Conservation (phyloP, 2,113 vertebrate genomes). For the Deroptyus accipitrinus region DNA sequence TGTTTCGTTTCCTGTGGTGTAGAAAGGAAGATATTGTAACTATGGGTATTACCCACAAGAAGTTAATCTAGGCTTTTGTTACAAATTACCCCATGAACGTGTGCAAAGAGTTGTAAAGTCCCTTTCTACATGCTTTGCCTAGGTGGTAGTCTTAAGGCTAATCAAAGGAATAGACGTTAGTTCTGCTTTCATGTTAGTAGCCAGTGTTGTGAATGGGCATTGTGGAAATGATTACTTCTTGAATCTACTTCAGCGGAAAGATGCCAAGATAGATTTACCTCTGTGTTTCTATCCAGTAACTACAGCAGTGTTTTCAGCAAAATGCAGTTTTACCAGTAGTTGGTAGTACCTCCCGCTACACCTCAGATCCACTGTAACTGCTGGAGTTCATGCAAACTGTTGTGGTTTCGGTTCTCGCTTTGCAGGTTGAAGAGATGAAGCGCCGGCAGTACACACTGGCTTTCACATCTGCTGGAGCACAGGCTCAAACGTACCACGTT, state of each 20-base stretch:
- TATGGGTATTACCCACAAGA: neutral
- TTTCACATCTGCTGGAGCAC: constrained; percentile 91
- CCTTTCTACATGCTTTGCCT: neutral
- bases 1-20: neutral
- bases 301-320: neutral
- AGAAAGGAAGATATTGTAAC: neutral
- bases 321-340: neutral
- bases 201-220: neutral
- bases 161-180: neutral
- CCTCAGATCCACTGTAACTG: neutral
- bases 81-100: neutral
- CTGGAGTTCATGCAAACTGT: neutral
- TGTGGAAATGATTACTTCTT: neutral
- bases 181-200: neutral
- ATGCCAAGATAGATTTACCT: neutral
- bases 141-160: neutral
- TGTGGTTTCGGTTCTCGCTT: neutral
- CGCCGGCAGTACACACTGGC: constrained; percentile 87
- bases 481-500: constrained; percentile 90
- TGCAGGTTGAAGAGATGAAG: constrained; percentile 91
- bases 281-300: neutral
- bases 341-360: neutral
- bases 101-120: neutral
- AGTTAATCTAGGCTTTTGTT: neutral
- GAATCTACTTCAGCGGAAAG: neutral